A percentile compares a stretch with the other conserved stretches of the same genome.
Conservation (phyloP, 2,113 vertebrate genomes). For the Bos taurus region ARS-UCD2.0 NC_037348.1:35042001-35042500, state of each 20-base stretch:
- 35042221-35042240: background rate
- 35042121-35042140: background rate
- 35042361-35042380: background rate
- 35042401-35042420: background rate
- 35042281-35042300: background rate
- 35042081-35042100: background rate
- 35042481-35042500: background rate
- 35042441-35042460: background rate
- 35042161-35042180: background rate
- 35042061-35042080: background rate
- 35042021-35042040: background rate
- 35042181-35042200: background rate
- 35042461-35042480: background rate
- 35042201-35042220: background rate
- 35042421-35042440: background rate
- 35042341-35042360: background rate
- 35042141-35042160: background rate
- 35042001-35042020: background rate
- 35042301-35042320: background rate
- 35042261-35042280: background rate
- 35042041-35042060: background rate
- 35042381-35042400: background rate
- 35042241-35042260: background rate
- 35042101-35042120: background rate
- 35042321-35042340: background rate